phyloP scores from a whole-genome alignment of 2,797 vertebrate species.

The Tapera naevia region DNA sequence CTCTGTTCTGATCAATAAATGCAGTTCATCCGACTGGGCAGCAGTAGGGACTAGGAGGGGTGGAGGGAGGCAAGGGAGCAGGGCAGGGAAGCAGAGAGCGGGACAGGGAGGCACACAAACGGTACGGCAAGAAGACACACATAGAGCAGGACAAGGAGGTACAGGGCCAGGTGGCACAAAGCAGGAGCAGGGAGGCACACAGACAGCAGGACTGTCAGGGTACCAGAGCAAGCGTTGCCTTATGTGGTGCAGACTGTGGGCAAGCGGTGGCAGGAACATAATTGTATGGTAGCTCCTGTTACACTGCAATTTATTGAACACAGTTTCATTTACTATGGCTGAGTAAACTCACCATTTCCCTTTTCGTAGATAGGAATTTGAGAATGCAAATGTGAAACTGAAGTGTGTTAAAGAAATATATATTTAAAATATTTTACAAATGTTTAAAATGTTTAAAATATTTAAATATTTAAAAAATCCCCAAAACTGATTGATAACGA shows the following conservation, averaged over 20 bases:
- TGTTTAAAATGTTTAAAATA: too few species aligned
- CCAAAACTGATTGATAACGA: background rate
- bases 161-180: too few species aligned
- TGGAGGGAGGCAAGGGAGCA: too few species aligned
- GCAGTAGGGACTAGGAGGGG: background rate
- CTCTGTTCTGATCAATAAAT: background rate
- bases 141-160: too few species aligned
- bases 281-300: background rate
- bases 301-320: background rate
- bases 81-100: too few species aligned
- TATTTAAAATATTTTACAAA: too few species aligned
- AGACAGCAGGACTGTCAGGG: background rate
- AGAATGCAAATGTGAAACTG: background rate
- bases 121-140: too few species aligned
- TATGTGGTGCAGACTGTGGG: background rate
- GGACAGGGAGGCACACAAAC: too few species aligned
- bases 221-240: background rate
- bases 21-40: background rate
- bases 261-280: background rate
- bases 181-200: too few species aligned
- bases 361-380: background rate
- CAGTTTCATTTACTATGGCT: background rate
- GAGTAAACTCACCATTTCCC: background rate
- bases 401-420: background rate
- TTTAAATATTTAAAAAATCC: background rate